phyloP scores from a whole-genome alignment of 2,797 vertebrate species.

The Vultur gryphus region DNA sequence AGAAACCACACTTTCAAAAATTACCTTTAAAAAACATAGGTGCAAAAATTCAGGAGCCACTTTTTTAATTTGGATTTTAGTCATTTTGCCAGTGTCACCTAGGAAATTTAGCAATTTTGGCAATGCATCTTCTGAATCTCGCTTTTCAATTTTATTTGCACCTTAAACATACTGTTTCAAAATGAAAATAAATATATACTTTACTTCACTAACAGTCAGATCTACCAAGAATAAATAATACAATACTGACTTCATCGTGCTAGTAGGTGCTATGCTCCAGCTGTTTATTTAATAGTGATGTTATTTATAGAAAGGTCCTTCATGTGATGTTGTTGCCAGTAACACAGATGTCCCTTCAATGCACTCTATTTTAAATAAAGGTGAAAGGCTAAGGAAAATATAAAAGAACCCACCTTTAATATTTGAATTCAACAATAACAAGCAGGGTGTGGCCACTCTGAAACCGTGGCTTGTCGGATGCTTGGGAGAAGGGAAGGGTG shows the following conservation, averaged over 20 bases:
- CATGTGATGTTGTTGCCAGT: constrained; percentile 37
- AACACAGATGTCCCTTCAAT: constrained; percentile 51
- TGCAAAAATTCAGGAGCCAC: neutral
- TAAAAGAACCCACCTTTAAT: constrained; percentile 56
- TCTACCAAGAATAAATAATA: neutral
- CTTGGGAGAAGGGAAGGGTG: constrained; percentile 66
- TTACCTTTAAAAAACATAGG: accelerated
- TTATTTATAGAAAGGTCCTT: constrained; percentile 53
- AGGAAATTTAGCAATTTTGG: neutral
- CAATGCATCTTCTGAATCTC: neutral
- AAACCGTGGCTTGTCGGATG: constrained; percentile 7
- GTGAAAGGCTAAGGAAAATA: constrained; percentile 62
- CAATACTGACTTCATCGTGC: neutral
- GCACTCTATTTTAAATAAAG: constrained; percentile 60
- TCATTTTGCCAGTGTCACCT: neutral
- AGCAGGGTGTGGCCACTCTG: constrained; percentile 49
- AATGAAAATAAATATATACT: neutral
- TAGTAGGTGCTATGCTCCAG: neutral
- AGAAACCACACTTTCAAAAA: neutral
- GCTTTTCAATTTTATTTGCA: neutral
- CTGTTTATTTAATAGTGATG: constrained; percentile 26
- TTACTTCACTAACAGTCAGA: neutral
- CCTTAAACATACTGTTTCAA: neutral
- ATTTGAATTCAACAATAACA: constrained; percentile 65
- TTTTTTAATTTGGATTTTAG: neutral